Percentiles rank a stretch among this genome's conserved stretches.
phyloP scores from a whole-genome alignment of 2,888 invertebrate species.

The Reticulitermes lucifugus region DNA sequence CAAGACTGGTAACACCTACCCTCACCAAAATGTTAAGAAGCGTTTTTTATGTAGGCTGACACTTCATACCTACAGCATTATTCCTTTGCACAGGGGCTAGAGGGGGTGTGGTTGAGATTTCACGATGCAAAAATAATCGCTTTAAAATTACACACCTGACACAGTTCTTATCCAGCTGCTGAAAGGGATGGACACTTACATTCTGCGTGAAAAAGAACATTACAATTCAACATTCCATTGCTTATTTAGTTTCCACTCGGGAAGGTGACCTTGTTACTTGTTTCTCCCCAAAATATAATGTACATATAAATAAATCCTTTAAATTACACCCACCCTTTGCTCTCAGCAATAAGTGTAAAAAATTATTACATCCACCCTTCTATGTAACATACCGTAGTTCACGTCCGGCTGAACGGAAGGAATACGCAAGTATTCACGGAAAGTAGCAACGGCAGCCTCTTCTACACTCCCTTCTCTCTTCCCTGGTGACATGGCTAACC shows the following conservation, averaged over 20 bases:
- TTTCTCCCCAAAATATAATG: not conserved
- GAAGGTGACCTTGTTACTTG: not conserved
- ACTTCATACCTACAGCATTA: too few relatives aligned
- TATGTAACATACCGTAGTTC: slow-evolving; percentile 63
- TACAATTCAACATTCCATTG: not conserved
- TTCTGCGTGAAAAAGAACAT: not conserved
- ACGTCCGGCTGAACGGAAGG: slow-evolving; percentile 68
- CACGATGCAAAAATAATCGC: too few relatives aligned
- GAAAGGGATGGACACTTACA: too few relatives aligned
- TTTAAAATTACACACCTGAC: too few relatives aligned
- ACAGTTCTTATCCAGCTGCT: too few relatives aligned
- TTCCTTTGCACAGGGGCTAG: not conserved
- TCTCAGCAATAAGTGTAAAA: not conserved
- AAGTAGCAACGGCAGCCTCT: slow-evolving; percentile 63
- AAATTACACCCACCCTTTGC: not conserved
- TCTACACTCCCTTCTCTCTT: slow-evolving; percentile 32
- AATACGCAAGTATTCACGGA: slow-evolving; percentile 67
- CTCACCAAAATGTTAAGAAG: too few relatives aligned
- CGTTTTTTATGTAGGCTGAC: not conserved
- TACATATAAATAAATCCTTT: not conserved
- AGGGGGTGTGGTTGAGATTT: slow-evolving; percentile 20
- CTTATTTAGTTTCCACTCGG: not conserved
- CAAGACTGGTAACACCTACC: too few relatives aligned
- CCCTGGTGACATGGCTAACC: slow-evolving; percentile 45
- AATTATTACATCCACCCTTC: not conserved